These are phyloP conservation scores for Galaxias olidus DNA, from an alignment of 2,797 vertebrate species.

Conservation along the genomic window DNA sequence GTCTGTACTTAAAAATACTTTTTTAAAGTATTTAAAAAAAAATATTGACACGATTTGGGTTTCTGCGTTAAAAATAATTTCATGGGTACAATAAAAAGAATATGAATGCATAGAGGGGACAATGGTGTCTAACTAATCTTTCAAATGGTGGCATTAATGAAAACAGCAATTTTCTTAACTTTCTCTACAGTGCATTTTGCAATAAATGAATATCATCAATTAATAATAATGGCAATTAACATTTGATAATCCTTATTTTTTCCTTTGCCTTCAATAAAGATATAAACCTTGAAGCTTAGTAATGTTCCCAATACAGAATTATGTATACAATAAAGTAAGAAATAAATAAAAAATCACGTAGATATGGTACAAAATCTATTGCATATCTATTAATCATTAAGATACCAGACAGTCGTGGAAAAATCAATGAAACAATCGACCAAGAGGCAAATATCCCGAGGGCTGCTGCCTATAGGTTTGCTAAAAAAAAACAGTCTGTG, in stretches of 20 bases:
- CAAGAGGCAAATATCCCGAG: not conserved
- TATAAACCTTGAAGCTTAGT: not conserved
- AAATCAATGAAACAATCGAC: conserved; percentile 2
- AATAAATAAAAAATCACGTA: not conserved
- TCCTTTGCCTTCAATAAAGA: not conserved
- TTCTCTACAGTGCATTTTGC: not conserved
- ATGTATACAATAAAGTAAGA: not conserved
- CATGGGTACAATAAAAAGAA: too few relatives aligned
- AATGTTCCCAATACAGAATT: conserved; percentile 1
- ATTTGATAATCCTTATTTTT: not conserved
- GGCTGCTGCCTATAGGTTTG: too few relatives aligned
- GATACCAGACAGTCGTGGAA: not conserved
- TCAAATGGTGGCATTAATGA: not conserved
- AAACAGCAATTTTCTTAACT: not conserved
- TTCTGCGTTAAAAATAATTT: not conserved
- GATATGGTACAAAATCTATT: conserved; percentile 13
- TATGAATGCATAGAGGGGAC: too few relatives aligned
- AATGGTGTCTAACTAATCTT: too few relatives aligned
- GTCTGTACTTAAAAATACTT: not conserved
- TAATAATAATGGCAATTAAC: too few relatives aligned
- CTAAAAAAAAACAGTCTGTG: too few relatives aligned
- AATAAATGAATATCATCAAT: not conserved
- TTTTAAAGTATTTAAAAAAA: too few relatives aligned
- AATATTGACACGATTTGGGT: conserved; percentile 33
- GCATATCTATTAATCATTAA: conserved; percentile 4